Conservation (phyloP, 1,140 invertebrate genomes). For the Formica selysi region DNA sequence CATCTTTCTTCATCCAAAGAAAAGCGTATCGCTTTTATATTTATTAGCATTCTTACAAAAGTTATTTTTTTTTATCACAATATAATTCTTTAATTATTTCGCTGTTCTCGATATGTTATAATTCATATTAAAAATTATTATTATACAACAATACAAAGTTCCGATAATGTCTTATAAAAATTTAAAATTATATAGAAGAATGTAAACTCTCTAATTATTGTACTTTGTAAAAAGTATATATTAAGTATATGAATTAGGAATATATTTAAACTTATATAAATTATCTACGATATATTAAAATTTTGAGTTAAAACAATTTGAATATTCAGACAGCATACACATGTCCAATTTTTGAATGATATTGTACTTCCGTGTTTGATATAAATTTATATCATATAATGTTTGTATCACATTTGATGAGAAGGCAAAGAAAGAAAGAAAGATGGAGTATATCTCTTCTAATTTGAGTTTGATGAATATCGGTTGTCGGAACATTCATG, state of each 20-base stretch:
- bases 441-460: no score
- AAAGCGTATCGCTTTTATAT: slow-evolving; percentile 16
- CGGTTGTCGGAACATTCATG: no score
- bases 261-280: neutral
- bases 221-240: neutral
- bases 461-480: no score
- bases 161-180: neutral
- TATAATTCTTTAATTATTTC: neutral
- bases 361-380: neutral
- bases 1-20: slow-evolving; percentile 46
- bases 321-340: no score
- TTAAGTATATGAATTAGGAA: neutral
- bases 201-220: neutral
- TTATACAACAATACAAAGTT: neutral
- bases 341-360: no score
- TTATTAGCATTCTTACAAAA: slow-evolving; percentile 30
- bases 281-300: no score
- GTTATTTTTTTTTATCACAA: neutral
- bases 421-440: no score
- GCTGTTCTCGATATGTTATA: neutral
- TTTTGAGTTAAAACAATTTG: no score
- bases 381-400: neutral
- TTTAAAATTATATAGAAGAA: neutral
- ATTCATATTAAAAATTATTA: slow-evolving; percentile 12
- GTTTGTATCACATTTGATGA: no score